These are phyloP conservation scores for Hucho hucho DNA, from an alignment of 2,113 vertebrate species.

Conservation along the genomic window DNA sequence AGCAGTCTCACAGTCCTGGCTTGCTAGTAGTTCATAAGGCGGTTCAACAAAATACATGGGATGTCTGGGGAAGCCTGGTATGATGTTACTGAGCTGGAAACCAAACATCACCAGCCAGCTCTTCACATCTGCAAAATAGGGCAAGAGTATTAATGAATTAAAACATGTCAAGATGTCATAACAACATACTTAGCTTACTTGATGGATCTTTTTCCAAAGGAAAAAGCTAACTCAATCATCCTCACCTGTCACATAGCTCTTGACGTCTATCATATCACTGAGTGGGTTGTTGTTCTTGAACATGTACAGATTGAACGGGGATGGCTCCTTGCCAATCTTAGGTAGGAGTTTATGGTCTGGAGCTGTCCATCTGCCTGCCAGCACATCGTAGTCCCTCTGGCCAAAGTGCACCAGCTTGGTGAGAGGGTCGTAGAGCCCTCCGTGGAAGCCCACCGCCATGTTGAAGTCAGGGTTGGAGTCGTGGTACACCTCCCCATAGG, in stretches of 20 bases:
- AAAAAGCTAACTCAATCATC: background rate
- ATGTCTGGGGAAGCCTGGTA: constrained; percentile 87
- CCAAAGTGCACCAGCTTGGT: constrained; percentile 89
- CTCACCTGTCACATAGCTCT: constrained; percentile 87
- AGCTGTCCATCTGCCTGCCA: constrained; percentile 86
- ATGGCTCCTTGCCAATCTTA: constrained; percentile 81
- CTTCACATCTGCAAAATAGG: constrained; percentile 80
- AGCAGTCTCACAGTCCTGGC: constrained; percentile 82
- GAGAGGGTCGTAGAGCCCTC: constrained; percentile 85
- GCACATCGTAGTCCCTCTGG: constrained; percentile 85
- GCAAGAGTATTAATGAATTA: background rate
- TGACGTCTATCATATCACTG: constrained; percentile 84
- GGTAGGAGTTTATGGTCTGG: constrained; percentile 86
- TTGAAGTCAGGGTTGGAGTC: constrained; percentile 89
- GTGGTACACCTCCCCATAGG: constrained; percentile 85
- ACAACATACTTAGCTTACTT: background rate
- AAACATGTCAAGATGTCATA: background rate
- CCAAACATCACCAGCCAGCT: constrained; percentile 94
- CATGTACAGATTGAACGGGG: constrained; percentile 88
- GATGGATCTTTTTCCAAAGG: background rate
- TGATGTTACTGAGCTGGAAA: constrained; percentile 90
- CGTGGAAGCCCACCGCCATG: constrained; percentile 85
- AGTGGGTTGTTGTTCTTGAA: constrained; percentile 92
- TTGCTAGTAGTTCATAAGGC: constrained; percentile 81
- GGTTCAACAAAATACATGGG: constrained; percentile 86